Evolutionary conservation across 1,140 invertebrate genomes (phyloP).

Genomic region (Drusus annulatus): DNA sequence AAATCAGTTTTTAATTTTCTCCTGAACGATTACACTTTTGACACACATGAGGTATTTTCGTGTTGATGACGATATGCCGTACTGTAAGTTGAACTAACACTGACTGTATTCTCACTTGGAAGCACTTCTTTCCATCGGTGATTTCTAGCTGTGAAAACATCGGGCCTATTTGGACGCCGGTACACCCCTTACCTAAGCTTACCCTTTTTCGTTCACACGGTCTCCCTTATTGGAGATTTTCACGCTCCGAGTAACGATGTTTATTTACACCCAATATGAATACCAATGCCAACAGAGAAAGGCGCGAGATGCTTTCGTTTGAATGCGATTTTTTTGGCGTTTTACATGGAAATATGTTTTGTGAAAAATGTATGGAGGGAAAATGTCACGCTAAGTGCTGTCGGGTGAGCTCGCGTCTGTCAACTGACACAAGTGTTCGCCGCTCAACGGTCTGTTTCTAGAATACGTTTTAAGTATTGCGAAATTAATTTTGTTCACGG

Average conservation of each 20-base stretch:
- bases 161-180: not conserved
- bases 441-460: no score
- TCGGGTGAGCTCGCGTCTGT: not conserved
- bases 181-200: not conserved
- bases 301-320: not conserved
- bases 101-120: not conserved
- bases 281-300: slow-evolving; percentile 34
- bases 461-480: no score
- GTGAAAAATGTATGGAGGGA: no score
- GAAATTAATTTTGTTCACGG: no score
- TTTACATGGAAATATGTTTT: not conserved
- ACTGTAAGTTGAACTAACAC: no score
- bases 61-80: no score
- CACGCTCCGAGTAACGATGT: slow-evolving; percentile 51
- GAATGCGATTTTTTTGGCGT: not conserved
- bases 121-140: not conserved
- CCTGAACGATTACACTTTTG: no score
- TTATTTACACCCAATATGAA: slow-evolving; percentile 56
- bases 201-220: not conserved
- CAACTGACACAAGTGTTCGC: no score
- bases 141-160: no score
- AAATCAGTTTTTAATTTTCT: no score
- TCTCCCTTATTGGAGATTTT: slow-evolving; percentile 16
- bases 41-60: no score
- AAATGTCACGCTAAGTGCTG: no score